A percentile compares a stretch with the other conserved stretches of the same genome.
These are phyloP conservation scores for Sesia bembeciformis DNA, from an alignment of 2,888 invertebrate species.

Conservation along the genomic window DNA sequence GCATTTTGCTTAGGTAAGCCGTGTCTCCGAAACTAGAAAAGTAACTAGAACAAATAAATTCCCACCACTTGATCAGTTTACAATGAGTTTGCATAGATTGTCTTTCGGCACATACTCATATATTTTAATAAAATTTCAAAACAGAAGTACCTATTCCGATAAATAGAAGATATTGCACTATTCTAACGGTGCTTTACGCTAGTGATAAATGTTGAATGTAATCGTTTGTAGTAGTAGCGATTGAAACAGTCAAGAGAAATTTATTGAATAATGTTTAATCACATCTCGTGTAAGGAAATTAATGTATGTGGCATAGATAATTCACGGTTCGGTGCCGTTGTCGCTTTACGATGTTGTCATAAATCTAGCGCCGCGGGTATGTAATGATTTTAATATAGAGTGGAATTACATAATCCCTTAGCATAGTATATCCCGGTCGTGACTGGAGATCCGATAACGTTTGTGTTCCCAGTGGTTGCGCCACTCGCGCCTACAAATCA, in stretches of 20 bases:
- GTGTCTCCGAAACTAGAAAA: no score
- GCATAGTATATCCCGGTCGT: constrained; percentile 46
- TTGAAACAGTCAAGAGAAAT: background rate
- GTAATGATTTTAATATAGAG: constrained; percentile 42
- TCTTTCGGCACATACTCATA: no score
- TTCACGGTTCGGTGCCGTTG: constrained; percentile 12
- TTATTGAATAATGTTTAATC: background rate
- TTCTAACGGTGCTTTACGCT: no score
- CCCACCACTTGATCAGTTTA: no score
- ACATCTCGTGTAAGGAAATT: constrained; percentile 9
- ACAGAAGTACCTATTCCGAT: no score
- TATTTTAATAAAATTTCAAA: no score
- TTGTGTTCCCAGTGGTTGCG: constrained; percentile 47
- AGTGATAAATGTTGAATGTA: no score
- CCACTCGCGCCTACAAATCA: constrained; percentile 26
- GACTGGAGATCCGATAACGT: constrained; percentile 41
- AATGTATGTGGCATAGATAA: constrained; percentile 17
- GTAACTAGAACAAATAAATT: no score
- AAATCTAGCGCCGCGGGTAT: constrained; percentile 36
- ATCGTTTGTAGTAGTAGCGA: background rate
- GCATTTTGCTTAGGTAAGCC: no score
- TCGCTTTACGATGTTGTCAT: constrained; percentile 27
- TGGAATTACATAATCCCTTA: constrained; percentile 41
- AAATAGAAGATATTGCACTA: no score
- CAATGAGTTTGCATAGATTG: no score